Conservation (phyloP, 2,888 invertebrate species). For the Seladonia tumulorum region DNA sequence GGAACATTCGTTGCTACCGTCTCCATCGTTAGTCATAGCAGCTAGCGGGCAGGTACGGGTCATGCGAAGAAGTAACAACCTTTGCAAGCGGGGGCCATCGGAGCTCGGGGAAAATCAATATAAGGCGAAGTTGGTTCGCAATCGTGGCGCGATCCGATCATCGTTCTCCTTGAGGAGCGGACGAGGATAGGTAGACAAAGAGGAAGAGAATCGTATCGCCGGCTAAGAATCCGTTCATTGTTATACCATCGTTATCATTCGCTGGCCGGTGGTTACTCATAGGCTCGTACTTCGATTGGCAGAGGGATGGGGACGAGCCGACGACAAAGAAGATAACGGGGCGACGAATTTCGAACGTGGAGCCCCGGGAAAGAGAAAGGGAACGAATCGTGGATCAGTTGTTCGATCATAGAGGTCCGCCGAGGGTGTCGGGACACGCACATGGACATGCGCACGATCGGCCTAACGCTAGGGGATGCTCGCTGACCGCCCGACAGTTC, state of each 20-base stretch:
- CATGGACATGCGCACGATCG: conserved; percentile 51
- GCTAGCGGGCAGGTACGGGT: conserved; percentile 16
- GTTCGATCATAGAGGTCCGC: conserved; percentile 31
- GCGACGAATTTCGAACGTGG: neutral
- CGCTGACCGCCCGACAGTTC: conserved; percentile 16
- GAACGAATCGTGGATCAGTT: conserved; percentile 28
- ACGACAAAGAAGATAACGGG: neutral
- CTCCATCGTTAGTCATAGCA: neutral
- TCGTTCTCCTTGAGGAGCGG: neutral
- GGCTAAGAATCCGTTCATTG: neutral
- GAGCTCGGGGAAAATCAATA: conserved; percentile 67
- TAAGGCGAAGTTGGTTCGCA: conserved; percentile 43
- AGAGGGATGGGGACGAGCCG: neutral
- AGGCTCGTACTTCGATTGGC: neutral
- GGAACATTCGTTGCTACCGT: neutral
- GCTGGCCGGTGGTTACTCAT: conserved; percentile 10
- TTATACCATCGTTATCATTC: neutral
- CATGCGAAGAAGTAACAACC: conserved; percentile 45
- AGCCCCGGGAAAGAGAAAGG: no score
- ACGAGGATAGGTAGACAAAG: neutral
- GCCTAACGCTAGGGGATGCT: conserved; percentile 39
- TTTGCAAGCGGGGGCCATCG: conserved; percentile 38
- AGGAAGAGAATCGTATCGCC: neutral
- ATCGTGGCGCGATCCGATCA: neutral
- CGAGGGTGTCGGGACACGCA: conserved; percentile 35